Evolutionary conservation across 1,140 invertebrate species (phyloP).

Genomic region (Agrypnia vestita): DNA sequence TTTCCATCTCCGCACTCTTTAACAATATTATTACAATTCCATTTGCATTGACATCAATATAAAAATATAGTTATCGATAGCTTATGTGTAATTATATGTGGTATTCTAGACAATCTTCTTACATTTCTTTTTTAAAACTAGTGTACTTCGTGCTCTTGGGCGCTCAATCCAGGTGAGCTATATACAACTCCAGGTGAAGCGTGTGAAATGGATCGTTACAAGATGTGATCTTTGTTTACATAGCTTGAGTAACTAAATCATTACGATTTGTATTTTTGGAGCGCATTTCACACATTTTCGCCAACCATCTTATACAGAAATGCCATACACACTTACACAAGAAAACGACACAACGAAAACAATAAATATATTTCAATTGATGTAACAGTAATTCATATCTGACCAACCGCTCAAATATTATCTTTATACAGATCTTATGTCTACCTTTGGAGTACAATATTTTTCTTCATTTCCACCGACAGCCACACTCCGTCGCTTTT

Average conservation of each 20-base stretch:
- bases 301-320: slow-evolving; percentile 25
- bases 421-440: slow-evolving; percentile 14
- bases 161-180: background rate
- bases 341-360: slow-evolving; percentile 25
- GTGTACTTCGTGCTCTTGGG: slow-evolving; percentile 54
- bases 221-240: no score
- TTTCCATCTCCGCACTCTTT: slow-evolving; percentile 20
- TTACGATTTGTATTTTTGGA: background rate
- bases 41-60: slow-evolving; percentile 53
- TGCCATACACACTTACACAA: slow-evolving; percentile 2
- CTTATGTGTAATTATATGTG: slow-evolving; percentile 28
- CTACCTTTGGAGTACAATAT: slow-evolving; percentile 16
- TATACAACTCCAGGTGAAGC: slow-evolving; percentile 1
- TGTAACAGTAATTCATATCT: slow-evolving; percentile 29
- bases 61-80: slow-evolving; percentile 48
- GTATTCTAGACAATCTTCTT: slow-evolving; percentile 19
- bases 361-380: slow-evolving; percentile 28
- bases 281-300: background rate
- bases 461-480: slow-evolving; percentile 22
- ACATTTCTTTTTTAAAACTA: slow-evolving; percentile 42
- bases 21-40: slow-evolving; percentile 51
- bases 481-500: no score
- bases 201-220: background rate
- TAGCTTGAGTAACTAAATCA: no score
- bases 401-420: background rate